Evolutionary conservation across 2,797 vertebrate genomes (phyloP), one percentile per base, ranked within the genome.

Genomic region (Pipistrellus kuhlii): DNA sequence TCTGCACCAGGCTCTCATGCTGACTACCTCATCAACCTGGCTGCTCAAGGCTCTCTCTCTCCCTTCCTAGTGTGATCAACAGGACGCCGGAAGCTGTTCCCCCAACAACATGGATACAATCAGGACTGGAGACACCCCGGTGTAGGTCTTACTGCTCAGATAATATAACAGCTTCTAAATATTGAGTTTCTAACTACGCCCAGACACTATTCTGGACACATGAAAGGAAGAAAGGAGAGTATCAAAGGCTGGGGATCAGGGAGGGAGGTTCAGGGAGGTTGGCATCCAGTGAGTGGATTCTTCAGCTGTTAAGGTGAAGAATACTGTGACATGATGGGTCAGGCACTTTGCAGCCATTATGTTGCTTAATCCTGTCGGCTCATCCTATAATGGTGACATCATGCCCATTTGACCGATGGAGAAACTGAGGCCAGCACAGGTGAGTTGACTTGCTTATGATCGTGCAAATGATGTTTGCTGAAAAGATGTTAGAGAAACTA

Each of bases 1-100:
- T 41, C 78, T 8, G 32, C 0, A 0, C 41, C 75, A n/a, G 10
- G 32, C 18, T 9, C 0, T 23, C 27, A 3, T 32, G 57, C 84
- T 14, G 27, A n/a, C 59, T 5, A 4, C 59, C 64, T 51, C 27
- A 6, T 35, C 30, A 21, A 8, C 11, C 66, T 72, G 23, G 6
- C 9, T n/a, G 8, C n/a, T 38, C 75, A 57, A 75, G 18, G 35
- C 18, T 69, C 46, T 62, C 64, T 62, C 64, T 89, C 75, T 51
- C 41, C 38, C 51, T 78, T 90, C 82, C 87, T 53, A 20, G 35
- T 57, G 66, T 86, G 53, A 69, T 18, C 20, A 3, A 35, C 64
- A 71, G 57, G 41, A 11, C 14, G 41, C 35, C 62, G 2, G 55
- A 82, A 53, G 30, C 48, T 23, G 44, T 15, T 64, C n/a, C 15